Base-by-base conservation (phyloP, 1,140 invertebrate genomes). In the Brachystomella parvula region DNA sequence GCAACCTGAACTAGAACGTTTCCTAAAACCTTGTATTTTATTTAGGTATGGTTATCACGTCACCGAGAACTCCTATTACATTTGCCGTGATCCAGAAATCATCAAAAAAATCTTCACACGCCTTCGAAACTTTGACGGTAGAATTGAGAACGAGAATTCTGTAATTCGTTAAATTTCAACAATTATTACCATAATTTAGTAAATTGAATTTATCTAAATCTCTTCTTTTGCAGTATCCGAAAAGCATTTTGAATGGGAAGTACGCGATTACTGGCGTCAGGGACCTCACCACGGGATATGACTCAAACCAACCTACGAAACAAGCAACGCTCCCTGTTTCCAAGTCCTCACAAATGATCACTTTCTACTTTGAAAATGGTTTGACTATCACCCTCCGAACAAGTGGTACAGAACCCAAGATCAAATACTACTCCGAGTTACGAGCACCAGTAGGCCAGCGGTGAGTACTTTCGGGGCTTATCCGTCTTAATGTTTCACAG, bases 351-450 rank as follows among this genome's bases (percentile, higher is more conserved):
- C 89, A 96, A 79, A 99, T 99, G 96, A 89, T 99, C n/a, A 96
- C 94, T 1, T 96, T 98, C 77, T 85, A 84, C 19, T 96, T 98
- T 77, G 81, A 83, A 57, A 94, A 93, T 79, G 94, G 92, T 1
- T 83, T 91, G 68, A 85, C 90, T 9, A 82, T 88, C 0, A 98
- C 94, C 0, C 78, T 99, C 9, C 84, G 97, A 70, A 96, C 95
- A 0, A 97, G 94, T 80, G 97, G 97, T 24, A 99, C 97, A 0
- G 97, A 99, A 78, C 96, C 96, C 21, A 99, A 99, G 80, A 84
- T 98, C 64, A 98, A 98, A 80, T 98, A 96, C 78, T 98, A 98
- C 78, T 90, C 90, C 0, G 96, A 99, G 80, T 81, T 95, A 49
- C 87, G 88, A 72, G 86, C 60, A 3, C 30, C 28, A 17, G 30